Base-by-base conservation (phyloP, 2,888 invertebrate genomes). In the Agelastica alni region DNA sequence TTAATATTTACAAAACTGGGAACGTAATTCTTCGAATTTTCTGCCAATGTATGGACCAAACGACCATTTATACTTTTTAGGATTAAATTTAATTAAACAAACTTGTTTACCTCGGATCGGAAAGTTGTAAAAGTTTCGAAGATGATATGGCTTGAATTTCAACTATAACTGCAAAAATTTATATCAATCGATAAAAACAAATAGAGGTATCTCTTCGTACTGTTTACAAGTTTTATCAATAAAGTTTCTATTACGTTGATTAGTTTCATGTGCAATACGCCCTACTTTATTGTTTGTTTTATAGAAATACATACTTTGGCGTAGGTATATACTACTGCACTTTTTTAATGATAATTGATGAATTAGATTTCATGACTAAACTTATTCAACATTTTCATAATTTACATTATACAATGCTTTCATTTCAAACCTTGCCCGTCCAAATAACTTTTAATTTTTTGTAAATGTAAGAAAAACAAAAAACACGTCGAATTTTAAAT, bases 191-290 rank as follows among this genome's bases (percentile, higher is more conserved):
- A 60, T 60, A 34, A 53, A 60, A 60, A 56, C 58, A 58, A 53
- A 44, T 46, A 44, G 22, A 47, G 37, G 47, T 37, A 37, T 26
- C 14, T 36, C 9, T 18, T 36, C 41, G 12, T 49, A 39, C 16
- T 26, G 37, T 43, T 61, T 61, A 63, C 58, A 61, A 65, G 64
- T 64, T 66, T 61, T 59, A 62, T 61, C 63, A 63, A 66, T 67
- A 67, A 66, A 65, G 53, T 62, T 59, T 55, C 9, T 39, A 39
- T 39, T 7, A 18, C 37, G 37, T 39, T 39, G 37, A 39, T 39
- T 39, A 14, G 37, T 20, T 39, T 39, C 12, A 20, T 20, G n/a
- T 20, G 18, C 12, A 10, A 39, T 12, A 10, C 20, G 37, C 13
- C 12, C 37, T 37, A 37, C 37, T 37, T 37, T 20, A 10, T 18